Conservation (phyloP, 2,888 invertebrate species). For the Strigamia maritima region DNA sequence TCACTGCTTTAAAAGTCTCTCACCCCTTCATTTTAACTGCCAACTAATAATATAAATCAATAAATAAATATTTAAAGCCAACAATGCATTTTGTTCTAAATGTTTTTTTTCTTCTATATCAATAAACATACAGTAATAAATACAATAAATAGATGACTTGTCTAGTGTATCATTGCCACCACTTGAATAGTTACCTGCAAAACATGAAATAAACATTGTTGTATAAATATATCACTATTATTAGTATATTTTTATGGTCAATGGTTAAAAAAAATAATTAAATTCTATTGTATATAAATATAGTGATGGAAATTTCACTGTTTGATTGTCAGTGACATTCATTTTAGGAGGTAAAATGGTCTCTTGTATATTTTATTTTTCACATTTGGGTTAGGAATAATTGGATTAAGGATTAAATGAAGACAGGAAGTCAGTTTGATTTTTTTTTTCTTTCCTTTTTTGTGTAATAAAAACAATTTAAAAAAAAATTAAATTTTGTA, state of each 20-base stretch:
- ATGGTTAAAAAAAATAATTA: too few species aligned
- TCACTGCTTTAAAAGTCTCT: not conserved
- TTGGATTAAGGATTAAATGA: not conserved
- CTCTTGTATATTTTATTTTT: not conserved
- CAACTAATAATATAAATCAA: not conserved
- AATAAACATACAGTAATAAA: too few species aligned
- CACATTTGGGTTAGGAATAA: not conserved
- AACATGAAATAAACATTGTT: not conserved
- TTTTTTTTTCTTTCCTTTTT: not conserved
- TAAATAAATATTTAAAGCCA: too few species aligned
- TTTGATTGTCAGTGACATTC: not conserved
- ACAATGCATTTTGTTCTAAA: too few species aligned
- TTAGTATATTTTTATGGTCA: not conserved
- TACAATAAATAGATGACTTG: too few species aligned
- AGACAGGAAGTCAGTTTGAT: not conserved
- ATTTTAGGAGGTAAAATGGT: slow-evolving; percentile 6
- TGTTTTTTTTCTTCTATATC: too few species aligned
- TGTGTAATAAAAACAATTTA: not conserved
- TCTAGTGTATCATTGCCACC: too few species aligned
- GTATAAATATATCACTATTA: not conserved
- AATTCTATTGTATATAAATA: not conserved
- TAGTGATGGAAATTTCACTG: not conserved
- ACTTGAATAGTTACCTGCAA: not conserved
- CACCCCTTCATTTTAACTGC: not conserved
- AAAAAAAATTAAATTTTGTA: not conserved